A percentile compares a stretch with the other conserved stretches of the same genome.
Conservation (phyloP, 92 coral and sea anemone genomes). For the Epizoanthus illoricatus region DNA sequence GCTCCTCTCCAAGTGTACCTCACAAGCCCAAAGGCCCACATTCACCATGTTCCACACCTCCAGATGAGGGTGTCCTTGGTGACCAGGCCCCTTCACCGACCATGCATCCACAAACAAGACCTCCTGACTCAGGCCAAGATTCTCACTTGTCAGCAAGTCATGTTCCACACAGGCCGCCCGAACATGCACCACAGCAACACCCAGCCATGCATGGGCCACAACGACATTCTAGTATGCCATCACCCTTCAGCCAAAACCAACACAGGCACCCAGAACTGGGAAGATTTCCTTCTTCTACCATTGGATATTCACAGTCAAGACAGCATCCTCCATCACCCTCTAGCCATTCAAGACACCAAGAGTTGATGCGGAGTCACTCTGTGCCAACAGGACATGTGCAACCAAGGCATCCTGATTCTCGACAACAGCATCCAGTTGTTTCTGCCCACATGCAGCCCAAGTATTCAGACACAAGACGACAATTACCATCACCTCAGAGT, state of each 20-base stretch:
- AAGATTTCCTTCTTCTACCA: constrained; percentile 5
- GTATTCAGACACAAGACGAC: constrained; percentile 10
- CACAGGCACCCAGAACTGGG: constrained; percentile 21
- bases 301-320: constrained; percentile 29
- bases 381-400: constrained; percentile 30
- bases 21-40: constrained; percentile 11
- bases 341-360: constrained; percentile 8
- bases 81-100: neutral
- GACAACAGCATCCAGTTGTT: constrained; percentile 1
- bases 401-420: constrained; percentile 21
- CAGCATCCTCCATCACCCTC: constrained; percentile 7
- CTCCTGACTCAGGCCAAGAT: constrained; percentile 2
- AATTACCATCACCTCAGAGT: neutral
- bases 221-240: constrained; percentile 1
- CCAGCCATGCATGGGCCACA: constrained; percentile 11
- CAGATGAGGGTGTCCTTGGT: neutral
- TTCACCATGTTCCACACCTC: constrained; percentile 32
- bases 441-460: neutral
- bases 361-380: constrained; percentile 35
- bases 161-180: neutral
- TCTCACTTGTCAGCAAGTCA: too few species aligned
- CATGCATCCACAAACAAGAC: neutral
- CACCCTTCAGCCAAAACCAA: neutral
- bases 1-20: constrained; percentile 8
- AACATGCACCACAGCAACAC: constrained; percentile 1